Evolutionary conservation across 2,113 vertebrate species (phyloP), one percentile per base, ranked within the genome.

Genomic region (Entomyzon cyanotis): DNA sequence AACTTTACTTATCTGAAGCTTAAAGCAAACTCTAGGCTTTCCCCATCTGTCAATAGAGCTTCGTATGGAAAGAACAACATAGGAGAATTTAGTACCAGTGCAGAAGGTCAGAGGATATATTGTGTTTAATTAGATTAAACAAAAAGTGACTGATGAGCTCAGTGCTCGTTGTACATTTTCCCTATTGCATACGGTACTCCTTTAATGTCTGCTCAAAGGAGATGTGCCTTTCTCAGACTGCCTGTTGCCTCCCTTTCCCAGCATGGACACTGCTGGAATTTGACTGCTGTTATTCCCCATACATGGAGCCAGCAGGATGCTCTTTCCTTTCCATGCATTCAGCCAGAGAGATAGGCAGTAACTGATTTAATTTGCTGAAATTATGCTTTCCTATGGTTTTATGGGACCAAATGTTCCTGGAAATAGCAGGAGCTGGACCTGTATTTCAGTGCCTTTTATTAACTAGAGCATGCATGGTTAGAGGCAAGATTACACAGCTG

Each of bases 51-150:
- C 94, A 94, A 87, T 28, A 95, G 84, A 91, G 64, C n/a, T 94
- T 67, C 89, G 2, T 95, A 90, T 93, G 95, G 95, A 96, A 97
- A 96, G 94, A 96, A 95, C 81, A 96, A 95, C 93, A 95, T 4
- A 39, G 44, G 58, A 90, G 73, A 92, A 84, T 55, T 79, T 25
- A 71, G 73, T 93, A 93, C 90, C 95, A 96, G 58, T 4, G 23
- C 88, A 94, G 88, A 89, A 95, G 94, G 94, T 96, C 95, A 96
- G 86, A 92, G 89, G 83, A 91, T 82, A 82, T 78, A 79, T 21
- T 46, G 33, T 92, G 94, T 84, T 94, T 92, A 93, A 96, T 92
- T 78, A 96, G 87, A 95, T 96, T 79, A 93, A 96, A 93, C 93
- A 94, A 87, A 84, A 92, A 87, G 69, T 50, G 73, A 84, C 65